Evolutionary conservation across 2,888 invertebrate species (phyloP).

Genomic region (Drosophila barbarae): DNA sequence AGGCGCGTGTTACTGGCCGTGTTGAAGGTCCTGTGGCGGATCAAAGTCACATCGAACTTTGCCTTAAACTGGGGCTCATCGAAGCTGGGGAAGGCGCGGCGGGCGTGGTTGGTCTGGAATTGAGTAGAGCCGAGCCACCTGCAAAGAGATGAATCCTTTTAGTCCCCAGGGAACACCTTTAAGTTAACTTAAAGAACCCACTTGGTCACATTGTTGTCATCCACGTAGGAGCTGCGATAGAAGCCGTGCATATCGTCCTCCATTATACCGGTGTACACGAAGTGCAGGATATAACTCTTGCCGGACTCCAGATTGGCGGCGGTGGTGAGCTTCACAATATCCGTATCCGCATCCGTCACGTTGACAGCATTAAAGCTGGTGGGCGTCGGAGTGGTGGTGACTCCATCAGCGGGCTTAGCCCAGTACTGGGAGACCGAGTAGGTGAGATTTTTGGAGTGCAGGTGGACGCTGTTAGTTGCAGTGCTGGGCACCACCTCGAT

Average conservation of each 20-base stretch:
- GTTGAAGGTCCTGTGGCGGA: conserved; percentile 72
- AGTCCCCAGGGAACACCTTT: neutral
- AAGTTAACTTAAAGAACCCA: conserved; percentile 27
- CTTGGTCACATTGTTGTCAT: conserved; percentile 76
- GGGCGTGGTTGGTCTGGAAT: conserved; percentile 85
- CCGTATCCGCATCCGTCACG: conserved; percentile 53
- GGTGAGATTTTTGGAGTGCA: conserved; percentile 81
- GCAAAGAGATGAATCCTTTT: conserved; percentile 19
- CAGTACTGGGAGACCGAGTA: conserved; percentile 58
- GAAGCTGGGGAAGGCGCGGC: conserved; percentile 88
- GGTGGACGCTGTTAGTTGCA: conserved; percentile 79
- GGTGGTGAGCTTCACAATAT: conserved; percentile 76
- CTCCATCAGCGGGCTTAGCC: conserved; percentile 29
- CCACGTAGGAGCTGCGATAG: conserved; percentile 79
- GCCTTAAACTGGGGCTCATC: conserved; percentile 88
- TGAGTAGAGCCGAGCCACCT: conserved; percentile 85
- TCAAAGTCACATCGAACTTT: conserved; percentile 81
- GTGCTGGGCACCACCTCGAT: conserved; percentile 80
- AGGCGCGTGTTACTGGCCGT: conserved; percentile 68
- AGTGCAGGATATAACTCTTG: conserved; percentile 79
- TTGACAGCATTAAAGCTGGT: conserved; percentile 14
- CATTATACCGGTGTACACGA: conserved; percentile 81
- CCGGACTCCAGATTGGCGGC: conserved; percentile 67
- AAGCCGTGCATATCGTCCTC: conserved; percentile 81
- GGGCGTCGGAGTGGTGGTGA: conserved; percentile 5